A percentile compares a stretch with the other conserved stretches of the same genome.
Evolutionary conservation across 2,888 invertebrate genomes (phyloP).

Genomic region (Cheilosia scutellata): DNA sequence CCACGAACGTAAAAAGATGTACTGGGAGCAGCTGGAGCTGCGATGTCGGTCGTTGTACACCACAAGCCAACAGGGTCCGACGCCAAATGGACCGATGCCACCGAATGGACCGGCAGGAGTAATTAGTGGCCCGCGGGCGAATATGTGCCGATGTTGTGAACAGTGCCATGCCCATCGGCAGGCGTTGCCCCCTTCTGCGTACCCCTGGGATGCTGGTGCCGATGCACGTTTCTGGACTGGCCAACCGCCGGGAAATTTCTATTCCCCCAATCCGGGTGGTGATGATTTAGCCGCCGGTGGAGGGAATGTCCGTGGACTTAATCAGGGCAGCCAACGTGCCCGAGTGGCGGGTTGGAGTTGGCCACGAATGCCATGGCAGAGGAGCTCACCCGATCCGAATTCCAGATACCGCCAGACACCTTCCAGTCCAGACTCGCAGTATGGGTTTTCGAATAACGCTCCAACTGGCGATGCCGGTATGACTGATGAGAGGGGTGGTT

Average conservation of each 20-base stretch:
- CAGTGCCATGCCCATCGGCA: conserved; percentile 87
- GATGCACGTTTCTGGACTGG: conserved; percentile 85
- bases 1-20: conserved; percentile 97
- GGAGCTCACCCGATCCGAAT: conserved; percentile 84
- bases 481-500: conserved; percentile 78
- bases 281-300: conserved; percentile 80
- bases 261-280: conserved; percentile 92
- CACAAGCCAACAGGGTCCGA: conserved; percentile 82
- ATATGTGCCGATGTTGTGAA: conserved; percentile 88
- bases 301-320: conserved; percentile 81
- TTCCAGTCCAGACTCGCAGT: conserved; percentile 92
- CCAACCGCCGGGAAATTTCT: conserved; percentile 89
- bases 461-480: conserved; percentile 76
- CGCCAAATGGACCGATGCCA: conserved; percentile 80
- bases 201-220: conserved; percentile 86
- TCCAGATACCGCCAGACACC: conserved; percentile 86
- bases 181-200: conserved; percentile 85
- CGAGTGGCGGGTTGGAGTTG: conserved; percentile 87
- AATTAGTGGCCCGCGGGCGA: conserved; percentile 82
- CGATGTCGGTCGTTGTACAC: conserved; percentile 91
- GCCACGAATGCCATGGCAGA: conserved; percentile 90
- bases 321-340: conserved; percentile 77
- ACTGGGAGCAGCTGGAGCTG: conserved; percentile 95
- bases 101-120: conserved; percentile 81
- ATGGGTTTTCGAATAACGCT: conserved; percentile 87